A percentile compares a stretch with the other conserved stretches of the same genome.
Conservation (phyloP, 2,113 vertebrate genomes). For the Tichodroma muraria region DNA sequence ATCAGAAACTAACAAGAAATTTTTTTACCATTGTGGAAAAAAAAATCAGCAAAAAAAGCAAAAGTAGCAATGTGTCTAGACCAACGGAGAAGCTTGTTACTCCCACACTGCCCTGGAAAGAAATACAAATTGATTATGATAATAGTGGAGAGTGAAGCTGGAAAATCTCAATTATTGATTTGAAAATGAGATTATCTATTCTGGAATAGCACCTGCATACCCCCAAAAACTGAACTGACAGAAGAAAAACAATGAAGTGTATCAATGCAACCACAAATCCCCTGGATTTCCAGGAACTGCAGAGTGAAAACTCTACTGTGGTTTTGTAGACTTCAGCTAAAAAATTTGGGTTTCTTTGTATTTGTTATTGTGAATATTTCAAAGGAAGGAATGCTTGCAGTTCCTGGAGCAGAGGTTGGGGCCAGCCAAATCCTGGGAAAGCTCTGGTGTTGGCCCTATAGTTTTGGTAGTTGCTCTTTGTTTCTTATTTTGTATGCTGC, state of each 20-base stretch:
- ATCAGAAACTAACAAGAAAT: not conserved
- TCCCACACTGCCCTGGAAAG: not conserved
- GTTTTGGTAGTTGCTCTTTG: not conserved
- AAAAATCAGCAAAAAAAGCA: not conserved
- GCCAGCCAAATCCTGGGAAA: not conserved
- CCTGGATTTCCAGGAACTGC: not conserved
- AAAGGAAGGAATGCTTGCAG: not conserved
- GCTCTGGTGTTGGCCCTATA: not conserved
- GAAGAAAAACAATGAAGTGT: not conserved
- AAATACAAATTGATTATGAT: not conserved
- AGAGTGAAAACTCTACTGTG: not conserved
- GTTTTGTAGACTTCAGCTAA: not conserved
- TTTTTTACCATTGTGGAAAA: not conserved
- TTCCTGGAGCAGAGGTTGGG: not conserved
- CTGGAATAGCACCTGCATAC: not conserved
- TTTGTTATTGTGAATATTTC: not conserved
- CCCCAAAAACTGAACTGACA: not conserved
- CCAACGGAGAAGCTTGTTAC: not conserved
- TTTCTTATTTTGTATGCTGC: not conserved
- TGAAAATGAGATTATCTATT: not conserved
- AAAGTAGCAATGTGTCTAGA: not conserved
- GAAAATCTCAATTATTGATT: not conserved
- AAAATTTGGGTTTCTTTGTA: rapidly evolving
- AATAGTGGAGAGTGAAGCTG: not conserved
- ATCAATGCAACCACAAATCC: not conserved